phyloP scores from a whole-genome alignment of 2,888 invertebrate genomes.

The Coenonympha arcania region DNA sequence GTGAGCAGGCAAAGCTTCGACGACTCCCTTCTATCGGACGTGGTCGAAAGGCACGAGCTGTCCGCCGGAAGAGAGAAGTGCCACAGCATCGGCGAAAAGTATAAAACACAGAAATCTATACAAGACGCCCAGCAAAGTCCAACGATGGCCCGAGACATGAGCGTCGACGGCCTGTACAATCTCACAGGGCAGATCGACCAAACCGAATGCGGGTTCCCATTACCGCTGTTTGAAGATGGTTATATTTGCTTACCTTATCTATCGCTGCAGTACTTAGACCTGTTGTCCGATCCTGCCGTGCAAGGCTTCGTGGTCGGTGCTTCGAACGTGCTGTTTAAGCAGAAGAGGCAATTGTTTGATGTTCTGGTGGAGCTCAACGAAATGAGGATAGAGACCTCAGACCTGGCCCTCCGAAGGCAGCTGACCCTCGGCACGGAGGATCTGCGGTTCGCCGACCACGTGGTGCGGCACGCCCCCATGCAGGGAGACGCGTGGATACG shows the following conservation, averaged over 20 bases:
- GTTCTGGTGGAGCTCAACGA: constrained; percentile 92
- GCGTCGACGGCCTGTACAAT: constrained; percentile 75
- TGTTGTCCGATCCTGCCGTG: constrained; percentile 89
- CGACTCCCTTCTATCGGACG: constrained; percentile 53
- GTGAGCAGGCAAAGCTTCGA: constrained; percentile 65
- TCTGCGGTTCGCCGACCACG: constrained; percentile 93
- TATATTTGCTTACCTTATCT: constrained; percentile 96
- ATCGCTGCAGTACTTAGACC: constrained; percentile 94
- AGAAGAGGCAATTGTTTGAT: constrained; percentile 93
- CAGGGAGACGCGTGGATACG: constrained; percentile 98
- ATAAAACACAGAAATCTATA: constrained; percentile 54
- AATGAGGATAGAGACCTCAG: constrained; percentile 86
- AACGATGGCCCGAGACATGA: constrained; percentile 80
- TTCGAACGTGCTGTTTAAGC: constrained; percentile 98
- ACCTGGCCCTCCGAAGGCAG: constrained; percentile 85
- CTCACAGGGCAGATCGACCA: constrained; percentile 79
- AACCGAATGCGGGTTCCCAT: constrained; percentile 88
- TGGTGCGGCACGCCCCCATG: constrained; percentile 80
- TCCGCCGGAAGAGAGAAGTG: constrained; percentile 60
- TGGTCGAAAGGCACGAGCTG: constrained; percentile 55
- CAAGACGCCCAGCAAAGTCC: constrained; percentile 66
- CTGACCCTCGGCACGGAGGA: constrained; percentile 95
- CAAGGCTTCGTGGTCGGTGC: constrained; percentile 93
- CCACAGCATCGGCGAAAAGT: constrained; percentile 69
- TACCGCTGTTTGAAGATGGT: constrained; percentile 90